Percentiles rank a stretch among this genome's conserved stretches.
These are phyloP conservation scores for Mactromeris polynyma DNA, from an alignment of 2,888 invertebrate species.

Conservation along the genomic window DNA sequence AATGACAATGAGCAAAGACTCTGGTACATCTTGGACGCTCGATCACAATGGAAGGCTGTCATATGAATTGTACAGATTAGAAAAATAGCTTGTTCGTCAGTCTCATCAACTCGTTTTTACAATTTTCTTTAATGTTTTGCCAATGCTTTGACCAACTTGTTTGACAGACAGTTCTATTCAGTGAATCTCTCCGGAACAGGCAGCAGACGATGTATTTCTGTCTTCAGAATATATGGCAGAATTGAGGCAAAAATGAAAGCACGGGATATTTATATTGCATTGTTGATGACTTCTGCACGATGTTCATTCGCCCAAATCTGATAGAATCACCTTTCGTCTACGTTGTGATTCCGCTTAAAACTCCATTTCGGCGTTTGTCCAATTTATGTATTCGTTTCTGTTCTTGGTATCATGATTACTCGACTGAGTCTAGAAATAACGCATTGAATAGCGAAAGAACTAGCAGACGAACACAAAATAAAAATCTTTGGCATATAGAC, in stretches of 20 bases:
- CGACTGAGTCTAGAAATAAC: too few relatives aligned
- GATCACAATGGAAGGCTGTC: neutral
- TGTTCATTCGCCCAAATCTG: neutral
- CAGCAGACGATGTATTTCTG: neutral
- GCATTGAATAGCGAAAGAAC: neutral
- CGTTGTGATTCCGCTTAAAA: neutral
- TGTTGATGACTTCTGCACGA: neutral
- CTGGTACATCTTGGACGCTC: conserved; percentile 4
- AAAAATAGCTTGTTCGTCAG: neutral
- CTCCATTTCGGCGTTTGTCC: neutral
- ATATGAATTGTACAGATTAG: neutral
- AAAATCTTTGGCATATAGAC: neutral
- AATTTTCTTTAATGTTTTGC: neutral
- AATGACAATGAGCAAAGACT: conserved; percentile 15
- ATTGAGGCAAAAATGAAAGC: neutral
- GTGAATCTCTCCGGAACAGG: neutral
- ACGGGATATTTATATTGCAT: neutral
- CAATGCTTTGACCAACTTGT: neutral
- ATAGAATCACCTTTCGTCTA: neutral
- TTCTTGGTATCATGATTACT: neutral
- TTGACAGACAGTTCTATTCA: neutral
- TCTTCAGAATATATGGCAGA: neutral
- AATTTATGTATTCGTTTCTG: neutral
- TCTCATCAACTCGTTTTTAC: neutral
- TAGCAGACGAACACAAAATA: neutral